Evolutionary conservation across 1,140 invertebrate species (phyloP).

Genomic region (Drosophila bocqueti): DNA sequence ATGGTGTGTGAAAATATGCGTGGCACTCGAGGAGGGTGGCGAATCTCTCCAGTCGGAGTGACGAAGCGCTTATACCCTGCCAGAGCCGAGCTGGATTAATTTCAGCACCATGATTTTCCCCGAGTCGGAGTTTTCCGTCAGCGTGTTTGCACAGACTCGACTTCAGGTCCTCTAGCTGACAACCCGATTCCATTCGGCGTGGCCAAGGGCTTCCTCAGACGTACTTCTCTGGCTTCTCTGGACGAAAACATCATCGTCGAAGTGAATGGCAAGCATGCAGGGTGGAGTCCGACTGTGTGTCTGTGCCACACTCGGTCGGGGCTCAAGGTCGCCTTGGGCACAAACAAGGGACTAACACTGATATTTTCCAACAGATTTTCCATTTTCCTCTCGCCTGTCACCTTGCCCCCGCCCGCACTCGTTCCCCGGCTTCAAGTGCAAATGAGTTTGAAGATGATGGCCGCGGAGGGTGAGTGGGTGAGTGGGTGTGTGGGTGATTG

Average conservation of each 20-base stretch:
- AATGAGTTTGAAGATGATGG: conserved; percentile 57
- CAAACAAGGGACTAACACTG: conserved; percentile 16
- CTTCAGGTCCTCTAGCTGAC: conserved; percentile 1
- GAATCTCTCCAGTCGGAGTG: conserved; percentile 13
- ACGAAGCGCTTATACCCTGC: conserved; percentile 24
- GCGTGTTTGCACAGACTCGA: conserved; percentile 1
- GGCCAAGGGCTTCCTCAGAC: conserved; percentile 7
- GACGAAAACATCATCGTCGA: conserved; percentile 18
- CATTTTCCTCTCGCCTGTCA: conserved; percentile 24
- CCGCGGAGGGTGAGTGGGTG: not conserved
- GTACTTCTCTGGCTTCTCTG: conserved; percentile 11
- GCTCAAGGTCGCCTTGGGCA: conserved; percentile 46
- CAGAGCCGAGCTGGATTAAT: conserved; percentile 2
- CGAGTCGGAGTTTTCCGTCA: not conserved
- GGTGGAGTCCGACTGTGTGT: not conserved
- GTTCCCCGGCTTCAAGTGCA: conserved; percentile 63
- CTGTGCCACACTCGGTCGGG: conserved; percentile 33
- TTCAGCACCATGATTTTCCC: conserved; percentile 11
- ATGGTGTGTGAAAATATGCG: conserved; percentile 14
- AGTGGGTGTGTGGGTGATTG: not conserved
- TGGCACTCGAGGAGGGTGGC: conserved; percentile 2
- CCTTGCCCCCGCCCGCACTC: conserved; percentile 11
- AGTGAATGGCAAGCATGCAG: not conserved
- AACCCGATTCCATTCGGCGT: conserved; percentile 1
- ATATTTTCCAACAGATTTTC: conserved; percentile 33